These are phyloP conservation scores for Casuarius casuarius DNA, from an alignment of 2,113 vertebrate genomes.

Conservation along the genomic window DNA sequence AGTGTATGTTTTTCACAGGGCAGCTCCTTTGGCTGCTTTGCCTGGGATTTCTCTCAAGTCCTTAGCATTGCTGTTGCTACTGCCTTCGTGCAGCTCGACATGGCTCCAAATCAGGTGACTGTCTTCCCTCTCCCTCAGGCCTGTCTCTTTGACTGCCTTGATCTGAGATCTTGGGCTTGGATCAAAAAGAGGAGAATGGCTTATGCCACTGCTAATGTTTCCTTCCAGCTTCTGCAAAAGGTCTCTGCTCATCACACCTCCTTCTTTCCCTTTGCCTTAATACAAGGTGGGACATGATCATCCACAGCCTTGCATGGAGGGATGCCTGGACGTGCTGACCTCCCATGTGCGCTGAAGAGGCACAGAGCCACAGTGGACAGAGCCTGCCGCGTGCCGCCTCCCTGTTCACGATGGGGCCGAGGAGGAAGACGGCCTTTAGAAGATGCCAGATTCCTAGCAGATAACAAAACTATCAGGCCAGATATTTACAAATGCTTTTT, in stretches of 20 bases:
- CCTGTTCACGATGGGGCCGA: not conserved
- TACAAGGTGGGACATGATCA: not conserved
- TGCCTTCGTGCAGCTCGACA: not conserved
- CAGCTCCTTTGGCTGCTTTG: not conserved
- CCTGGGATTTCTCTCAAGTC: not conserved
- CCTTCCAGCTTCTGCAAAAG: not conserved
- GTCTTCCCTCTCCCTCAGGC: not conserved
- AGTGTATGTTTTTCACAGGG: not conserved
- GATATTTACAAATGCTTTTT: not conserved
- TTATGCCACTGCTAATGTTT: not conserved
- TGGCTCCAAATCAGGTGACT: not conserved
- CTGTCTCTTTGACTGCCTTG: not conserved
- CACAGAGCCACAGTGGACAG: accelerated
- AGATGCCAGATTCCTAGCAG: not conserved
- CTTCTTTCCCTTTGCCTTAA: not conserved
- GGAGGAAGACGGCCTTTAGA: not conserved
- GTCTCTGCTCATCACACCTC: not conserved
- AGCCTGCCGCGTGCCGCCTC: not conserved
- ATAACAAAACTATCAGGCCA: not conserved
- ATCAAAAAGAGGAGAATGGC: not conserved
- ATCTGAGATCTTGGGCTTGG: not conserved
- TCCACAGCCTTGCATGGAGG: not conserved
- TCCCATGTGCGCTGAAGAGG: not conserved
- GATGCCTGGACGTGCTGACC: not conserved
- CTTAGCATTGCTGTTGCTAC: not conserved